Evolutionary conservation across 2,113 vertebrate species (phyloP), one percentile per base, ranked within the genome.

Genomic region (Odontophorus gujanensis): DNA sequence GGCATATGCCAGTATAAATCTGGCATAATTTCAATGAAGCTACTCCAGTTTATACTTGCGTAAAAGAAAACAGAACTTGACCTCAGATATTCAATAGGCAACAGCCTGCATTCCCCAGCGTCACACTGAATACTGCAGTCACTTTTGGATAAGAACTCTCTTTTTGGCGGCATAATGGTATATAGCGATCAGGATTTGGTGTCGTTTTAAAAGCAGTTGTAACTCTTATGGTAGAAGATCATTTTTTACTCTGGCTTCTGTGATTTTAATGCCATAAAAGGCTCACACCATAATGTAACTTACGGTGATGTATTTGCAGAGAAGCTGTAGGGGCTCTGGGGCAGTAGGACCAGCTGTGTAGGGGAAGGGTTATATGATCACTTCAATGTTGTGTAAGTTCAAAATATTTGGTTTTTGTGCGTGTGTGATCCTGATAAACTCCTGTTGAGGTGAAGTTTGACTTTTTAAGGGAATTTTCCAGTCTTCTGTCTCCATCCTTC

Each of bases 61-160:
- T 83, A 71, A 92, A 95, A 92, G 61, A 90, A 93, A 87, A 16
- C 63, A 91, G 79, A 77, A 78, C 53, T 68, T 91, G 73, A 93
- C 61, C 90, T 91, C 62, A 61, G 85, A 57, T 53, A 74, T 28
- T 65, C 43, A 81, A 0, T 75, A 15, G 38, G 30, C 38, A 84
- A 40, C 69, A 91, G 69, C 53, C 61, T 92, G 53, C n/a, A 6
- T 81, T 93, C 88, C 68, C 69, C 74, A 36, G 76, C 28, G 55
- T 55, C 61, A 81, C 75, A 8, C 47, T 43, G 47, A 71, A 50
- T 38, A 17, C 8, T 15, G 36, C 63, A 91, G 73, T 59, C 43
- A 17, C 48, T 9, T 51, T 75, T 53, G 74, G 51, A 81, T 78
- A 83, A 72, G 34, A 21, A 13, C 9, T 74, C 18, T 7, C 14